Conservation (phyloP, 2,797 vertebrate genomes). For the Nyctalus aviator region DNA sequence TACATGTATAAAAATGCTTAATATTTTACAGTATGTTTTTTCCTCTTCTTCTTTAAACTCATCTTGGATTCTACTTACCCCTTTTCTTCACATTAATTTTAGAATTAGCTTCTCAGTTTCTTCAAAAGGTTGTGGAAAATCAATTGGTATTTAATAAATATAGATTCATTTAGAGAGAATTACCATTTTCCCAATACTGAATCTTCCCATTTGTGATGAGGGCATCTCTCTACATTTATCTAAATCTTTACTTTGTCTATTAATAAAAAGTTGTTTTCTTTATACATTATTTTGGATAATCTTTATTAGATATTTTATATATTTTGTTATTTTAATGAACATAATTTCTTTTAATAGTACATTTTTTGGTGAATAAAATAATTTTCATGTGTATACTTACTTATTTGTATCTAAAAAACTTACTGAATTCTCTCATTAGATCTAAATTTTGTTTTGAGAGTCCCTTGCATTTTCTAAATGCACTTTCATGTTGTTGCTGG, state of each 20-base stretch:
- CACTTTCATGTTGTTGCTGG: not conserved
- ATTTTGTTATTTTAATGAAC: not conserved
- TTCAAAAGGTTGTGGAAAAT: not conserved
- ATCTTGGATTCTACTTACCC: not conserved
- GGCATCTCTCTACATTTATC: not conserved
- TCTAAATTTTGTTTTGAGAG: not conserved
- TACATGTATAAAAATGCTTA: not conserved
- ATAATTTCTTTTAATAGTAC: not conserved
- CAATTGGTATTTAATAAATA: not conserved
- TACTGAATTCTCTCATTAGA: not conserved
- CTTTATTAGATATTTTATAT: not conserved
- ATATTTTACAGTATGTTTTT: not conserved
- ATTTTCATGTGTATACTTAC: not conserved
- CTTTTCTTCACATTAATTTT: slow-evolving; percentile 30
- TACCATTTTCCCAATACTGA: not conserved
- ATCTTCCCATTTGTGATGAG: not conserved
- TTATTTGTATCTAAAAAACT: not conserved
- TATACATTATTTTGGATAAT: not conserved
- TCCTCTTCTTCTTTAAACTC: not conserved
- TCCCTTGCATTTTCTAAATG: not conserved
- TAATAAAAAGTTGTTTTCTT: not conserved
- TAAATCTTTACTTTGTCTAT: not conserved
- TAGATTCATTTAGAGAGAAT: not conserved
- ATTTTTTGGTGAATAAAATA: slow-evolving; percentile 13
- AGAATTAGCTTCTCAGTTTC: not conserved